Percentiles rank a stretch among this genome's conserved stretches.
Evolutionary conservation across 2,113 vertebrate species (phyloP).

Genomic region (Ifrita kowaldi): DNA sequence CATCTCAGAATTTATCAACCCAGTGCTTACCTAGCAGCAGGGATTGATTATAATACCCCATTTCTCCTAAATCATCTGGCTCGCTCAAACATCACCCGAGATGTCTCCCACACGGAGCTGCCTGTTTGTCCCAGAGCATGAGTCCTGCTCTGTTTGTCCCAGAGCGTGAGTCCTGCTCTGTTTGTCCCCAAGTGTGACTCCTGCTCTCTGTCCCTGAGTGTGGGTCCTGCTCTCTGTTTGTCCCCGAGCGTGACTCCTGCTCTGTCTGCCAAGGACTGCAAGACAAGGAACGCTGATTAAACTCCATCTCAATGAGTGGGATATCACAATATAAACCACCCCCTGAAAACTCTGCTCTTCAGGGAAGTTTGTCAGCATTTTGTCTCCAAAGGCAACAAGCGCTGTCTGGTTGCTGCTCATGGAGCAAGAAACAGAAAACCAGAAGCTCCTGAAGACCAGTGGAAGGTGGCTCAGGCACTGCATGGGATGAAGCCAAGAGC

Average conservation of each 20-base stretch:
- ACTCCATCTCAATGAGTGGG: not conserved
- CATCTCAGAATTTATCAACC: not conserved
- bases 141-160: too few species aligned
- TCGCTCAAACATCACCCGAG: not conserved
- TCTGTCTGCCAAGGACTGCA: accelerated
- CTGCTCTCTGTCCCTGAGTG: too few species aligned
- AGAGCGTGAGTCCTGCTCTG: not conserved
- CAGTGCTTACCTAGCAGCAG: not conserved
- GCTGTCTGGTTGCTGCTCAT: not conserved
- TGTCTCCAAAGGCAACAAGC: not conserved
- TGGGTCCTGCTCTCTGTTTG: too few species aligned
- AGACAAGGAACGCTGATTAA: not conserved
- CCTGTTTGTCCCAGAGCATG: not conserved
- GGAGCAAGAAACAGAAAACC: not conserved
- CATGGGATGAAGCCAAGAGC: accelerated
- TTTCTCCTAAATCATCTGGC: not conserved
- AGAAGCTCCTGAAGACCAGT: not conserved
- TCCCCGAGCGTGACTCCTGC: not conserved
- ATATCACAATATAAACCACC: not conserved
- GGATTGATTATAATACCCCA: not conserved
- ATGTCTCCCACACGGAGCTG: not conserved
- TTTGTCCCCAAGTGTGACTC: not conserved
- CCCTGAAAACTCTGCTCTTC: not conserved
- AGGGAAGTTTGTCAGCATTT: not conserved
- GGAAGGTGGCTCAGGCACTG: not conserved